These are phyloP conservation scores for Diplodus puntazzo DNA, from an alignment of 2,797 vertebrate species.

Conservation along the genomic window DNA sequence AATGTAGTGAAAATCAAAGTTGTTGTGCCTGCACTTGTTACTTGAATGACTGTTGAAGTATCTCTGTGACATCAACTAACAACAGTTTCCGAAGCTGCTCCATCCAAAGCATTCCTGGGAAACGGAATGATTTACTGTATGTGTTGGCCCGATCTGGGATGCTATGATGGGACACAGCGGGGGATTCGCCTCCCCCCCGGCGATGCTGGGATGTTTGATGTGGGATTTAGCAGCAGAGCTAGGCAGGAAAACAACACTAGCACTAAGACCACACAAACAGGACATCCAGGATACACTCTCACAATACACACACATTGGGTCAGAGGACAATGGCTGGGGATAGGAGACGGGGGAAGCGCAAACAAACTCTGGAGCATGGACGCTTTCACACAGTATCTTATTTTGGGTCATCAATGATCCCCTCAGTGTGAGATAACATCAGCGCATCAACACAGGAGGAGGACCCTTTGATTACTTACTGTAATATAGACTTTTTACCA, in stretches of 20 bases:
- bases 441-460: neutral
- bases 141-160: slow-evolving; percentile 21
- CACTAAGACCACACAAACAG: slow-evolving; percentile 72
- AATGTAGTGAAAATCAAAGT: neutral
- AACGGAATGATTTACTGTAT: neutral
- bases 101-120: neutral
- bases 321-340: slow-evolving; percentile 13
- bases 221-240: slow-evolving; percentile 53
- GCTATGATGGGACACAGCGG: slow-evolving; percentile 22
- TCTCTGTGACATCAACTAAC: neutral
- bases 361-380: slow-evolving; percentile 1
- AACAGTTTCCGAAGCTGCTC: neutral
- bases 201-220: slow-evolving; percentile 47
- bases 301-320: slow-evolving; percentile 27
- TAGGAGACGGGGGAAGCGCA: neutral
- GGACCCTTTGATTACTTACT: neutral
- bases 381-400: slow-evolving; percentile 24
- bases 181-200: neutral
- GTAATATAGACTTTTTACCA: neutral
- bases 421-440: slow-evolving; percentile 3
- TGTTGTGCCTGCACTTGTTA: neutral
- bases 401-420: slow-evolving; percentile 1
- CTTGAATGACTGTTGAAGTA: no score
- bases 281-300: slow-evolving; percentile 71
- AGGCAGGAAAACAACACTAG: slow-evolving; percentile 55